Base-by-base conservation (phyloP, 2,888 invertebrate genomes). In the Ichneumon xanthorius region DNA sequence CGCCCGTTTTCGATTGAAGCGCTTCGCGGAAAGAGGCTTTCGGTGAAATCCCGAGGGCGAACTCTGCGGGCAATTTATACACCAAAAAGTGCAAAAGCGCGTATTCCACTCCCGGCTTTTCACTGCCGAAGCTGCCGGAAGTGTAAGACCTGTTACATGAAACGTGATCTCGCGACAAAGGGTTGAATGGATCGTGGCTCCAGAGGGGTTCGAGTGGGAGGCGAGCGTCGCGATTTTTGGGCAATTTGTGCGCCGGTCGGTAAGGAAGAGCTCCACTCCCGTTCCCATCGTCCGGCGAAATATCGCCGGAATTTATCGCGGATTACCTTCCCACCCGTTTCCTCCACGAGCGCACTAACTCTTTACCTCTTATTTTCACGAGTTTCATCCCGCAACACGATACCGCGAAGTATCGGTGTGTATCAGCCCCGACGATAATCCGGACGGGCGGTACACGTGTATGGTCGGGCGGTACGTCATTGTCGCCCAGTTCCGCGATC, bases 161-260 rank as follows among this genome's bases (percentile, higher is more conserved):
- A 19, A 26, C 37, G 55, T 37, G 6, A 19, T 19, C 14, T 16
- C 37, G 37, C 45, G 48, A 14, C n/a, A 16, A 16, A 30, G 30
- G 61, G 11, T 26, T 48, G 63, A 48, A 75, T 48, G 33, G n/a
- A 63, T 48, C 45, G 50, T 16, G 26, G 22, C 55, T 58, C 16
- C 30, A 48, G 61, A 61, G 45, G 50, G n/a, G 26, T 48, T 3
- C 26, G 53, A 9, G 26, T 16, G 11, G 48, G 9, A 48, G 16
- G 3, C 45, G 71, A 61, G 63, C 16, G 61, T 40, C 70, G 89
- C 89, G 91, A 92, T 92, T 91, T 92, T 91, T 90, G 91, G 86
- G 87, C 91, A 90, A 91, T 91, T 91, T 90, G 89, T 89, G 91
- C 87, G 55, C 89, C 88, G 65, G 88, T 91, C 90, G 90, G 90